Evolutionary conservation across 2,113 vertebrate genomes (phyloP).

Genomic region (Phodopus roborovskii): DNA sequence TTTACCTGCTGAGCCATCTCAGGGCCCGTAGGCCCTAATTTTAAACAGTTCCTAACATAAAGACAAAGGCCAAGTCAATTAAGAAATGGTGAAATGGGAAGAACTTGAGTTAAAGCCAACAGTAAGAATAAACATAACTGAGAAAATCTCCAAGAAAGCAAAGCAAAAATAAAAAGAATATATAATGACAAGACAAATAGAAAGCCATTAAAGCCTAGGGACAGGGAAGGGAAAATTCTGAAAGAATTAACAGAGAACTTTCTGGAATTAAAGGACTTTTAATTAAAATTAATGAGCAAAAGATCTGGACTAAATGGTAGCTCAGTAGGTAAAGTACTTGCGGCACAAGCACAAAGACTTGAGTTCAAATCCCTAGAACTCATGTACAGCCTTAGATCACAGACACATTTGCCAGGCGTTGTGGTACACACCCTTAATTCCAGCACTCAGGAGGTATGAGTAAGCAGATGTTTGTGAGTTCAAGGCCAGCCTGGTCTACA

Average conservation of each 20-base stretch:
- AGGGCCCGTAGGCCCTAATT: not conserved
- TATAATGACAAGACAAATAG: too few species aligned
- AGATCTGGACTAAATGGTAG: too few species aligned
- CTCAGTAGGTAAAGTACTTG: not conserved
- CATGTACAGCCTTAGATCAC: not conserved
- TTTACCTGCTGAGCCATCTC: not conserved
- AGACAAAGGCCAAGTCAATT: not conserved
- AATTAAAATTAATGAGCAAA: not conserved
- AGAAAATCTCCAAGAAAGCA: too few species aligned
- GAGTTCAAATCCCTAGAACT: not conserved
- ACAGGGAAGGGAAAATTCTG: too few species aligned
- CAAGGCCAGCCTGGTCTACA: not conserved
- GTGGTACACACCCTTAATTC: not conserved
- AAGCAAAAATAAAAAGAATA: too few species aligned
- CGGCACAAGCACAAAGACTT: not conserved
- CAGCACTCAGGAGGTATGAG: too few species aligned
- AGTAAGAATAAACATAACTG: not conserved
- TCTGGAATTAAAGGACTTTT: not conserved
- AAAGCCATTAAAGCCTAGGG: too few species aligned
- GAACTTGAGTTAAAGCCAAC: not conserved
- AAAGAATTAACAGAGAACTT: too few species aligned
- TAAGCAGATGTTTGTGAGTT: not conserved
- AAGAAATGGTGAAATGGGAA: accelerated
- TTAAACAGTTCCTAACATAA: not conserved
- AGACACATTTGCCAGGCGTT: not conserved